These are phyloP conservation scores for Stenopsyche tienmushanensis DNA, from an alignment of 1,140 invertebrate genomes.

Conservation along the genomic window DNA sequence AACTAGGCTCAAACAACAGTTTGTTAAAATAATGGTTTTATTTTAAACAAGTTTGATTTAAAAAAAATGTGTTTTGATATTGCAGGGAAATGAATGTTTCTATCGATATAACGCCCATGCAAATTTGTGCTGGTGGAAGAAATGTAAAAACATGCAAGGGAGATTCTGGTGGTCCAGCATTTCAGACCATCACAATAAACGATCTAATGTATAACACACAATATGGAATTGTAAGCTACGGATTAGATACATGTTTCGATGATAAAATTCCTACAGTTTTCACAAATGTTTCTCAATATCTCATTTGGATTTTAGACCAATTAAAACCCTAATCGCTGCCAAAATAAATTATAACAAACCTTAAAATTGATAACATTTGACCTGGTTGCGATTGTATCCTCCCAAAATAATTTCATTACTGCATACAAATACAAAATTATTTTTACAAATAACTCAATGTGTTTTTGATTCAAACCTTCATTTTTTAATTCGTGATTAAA, in stretches of 20 bases:
- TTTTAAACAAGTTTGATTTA: neutral
- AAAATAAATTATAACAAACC: too few species aligned
- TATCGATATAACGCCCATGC: neutral
- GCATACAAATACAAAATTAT: neutral
- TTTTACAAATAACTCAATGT: neutral
- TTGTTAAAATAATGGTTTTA: neutral
- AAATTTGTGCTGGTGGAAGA: slow-evolving; percentile 51
- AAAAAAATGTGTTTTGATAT: neutral
- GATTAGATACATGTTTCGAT: slow-evolving; percentile 63
- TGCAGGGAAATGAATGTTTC: neutral
- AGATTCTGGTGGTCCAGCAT: slow-evolving; percentile 71
- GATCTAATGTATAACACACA: neutral
- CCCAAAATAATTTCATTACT: neutral
- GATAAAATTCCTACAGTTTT: slow-evolving; percentile 69
- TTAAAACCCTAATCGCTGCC: too few species aligned
- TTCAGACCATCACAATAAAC: slow-evolving; percentile 45
- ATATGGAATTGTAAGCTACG: slow-evolving; percentile 67
- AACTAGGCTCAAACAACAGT: too few species aligned
- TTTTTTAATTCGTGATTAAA: neutral
- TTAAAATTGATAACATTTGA: neutral
- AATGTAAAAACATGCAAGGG: slow-evolving; percentile 59
- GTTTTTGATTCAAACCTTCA: neutral
- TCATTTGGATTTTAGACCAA: slow-evolving; percentile 65
- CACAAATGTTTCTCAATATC: slow-evolving; percentile 62
- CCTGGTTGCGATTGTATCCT: neutral